Percentiles rank a stretch among this genome's conserved stretches.
Evolutionary conservation across 2,888 invertebrate species (phyloP).

Genomic region (Pandemis heparana): DNA sequence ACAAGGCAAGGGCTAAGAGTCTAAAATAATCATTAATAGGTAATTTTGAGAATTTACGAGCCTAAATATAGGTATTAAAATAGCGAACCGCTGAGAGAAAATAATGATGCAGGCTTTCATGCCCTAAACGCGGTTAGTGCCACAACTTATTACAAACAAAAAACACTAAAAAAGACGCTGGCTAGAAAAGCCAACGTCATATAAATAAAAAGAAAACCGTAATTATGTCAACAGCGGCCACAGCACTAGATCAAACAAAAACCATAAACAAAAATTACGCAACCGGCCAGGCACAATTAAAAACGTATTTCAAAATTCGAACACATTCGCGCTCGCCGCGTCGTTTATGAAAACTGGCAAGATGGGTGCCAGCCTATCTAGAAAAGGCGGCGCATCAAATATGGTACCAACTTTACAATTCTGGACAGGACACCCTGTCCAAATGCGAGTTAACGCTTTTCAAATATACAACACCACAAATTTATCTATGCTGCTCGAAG

Average conservation of each 20-base stretch:
- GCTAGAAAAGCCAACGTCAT: not conserved
- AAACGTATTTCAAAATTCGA: constrained; percentile 52
- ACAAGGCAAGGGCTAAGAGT: too few relatives aligned
- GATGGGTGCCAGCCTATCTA: constrained; percentile 57
- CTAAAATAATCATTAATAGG: too few relatives aligned
- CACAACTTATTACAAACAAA: not conserved
- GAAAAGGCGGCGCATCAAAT: constrained; percentile 63
- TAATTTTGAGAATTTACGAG: too few relatives aligned
- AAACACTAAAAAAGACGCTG: not conserved
- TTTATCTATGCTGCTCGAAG: not conserved
- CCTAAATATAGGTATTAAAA: too few relatives aligned
- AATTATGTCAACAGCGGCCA: not conserved
- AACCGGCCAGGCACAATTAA: constrained; percentile 57
- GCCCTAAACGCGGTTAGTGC: not conserved
- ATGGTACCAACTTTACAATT: constrained; percentile 63
- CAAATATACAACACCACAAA: constrained; percentile 37
- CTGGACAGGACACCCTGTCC: constrained; percentile 57
- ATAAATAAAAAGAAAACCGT: not conserved
- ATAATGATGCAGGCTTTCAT: not conserved
- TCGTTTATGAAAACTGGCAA: constrained; percentile 58
- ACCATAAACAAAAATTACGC: constrained; percentile 46
- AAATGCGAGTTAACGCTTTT: constrained; percentile 42
- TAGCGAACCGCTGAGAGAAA: too few relatives aligned
- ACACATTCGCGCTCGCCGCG: constrained; percentile 62
- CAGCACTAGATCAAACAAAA: constrained; percentile 24